Evolutionary conservation across 1,140 invertebrate genomes (phyloP), one percentile per base, ranked within the genome.

Genomic region (Pseudomyrmex pallidus): DNA sequence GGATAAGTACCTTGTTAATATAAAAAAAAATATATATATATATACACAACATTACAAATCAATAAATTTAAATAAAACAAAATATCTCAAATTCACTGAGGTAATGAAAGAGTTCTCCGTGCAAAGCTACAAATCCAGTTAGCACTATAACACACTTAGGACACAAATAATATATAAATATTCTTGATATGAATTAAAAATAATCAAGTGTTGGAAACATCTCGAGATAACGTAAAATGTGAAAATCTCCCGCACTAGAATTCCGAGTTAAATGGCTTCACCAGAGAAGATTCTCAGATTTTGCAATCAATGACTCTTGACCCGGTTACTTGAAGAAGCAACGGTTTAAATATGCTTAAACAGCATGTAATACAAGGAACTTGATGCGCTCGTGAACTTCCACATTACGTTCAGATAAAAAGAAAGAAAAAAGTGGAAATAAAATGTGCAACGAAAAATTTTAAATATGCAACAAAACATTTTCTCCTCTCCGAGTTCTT

Each of bases 221-320:
- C 52, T 46, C 2, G 61, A 62, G 62, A 46, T 74, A 35, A 62
- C 35, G 1, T 56, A 44, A 74, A 63, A 57, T 35, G 17, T 52
- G 9, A 46, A 82, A 63, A 48, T 46, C 13, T 82, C 20, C 2
- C 8, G n/a, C 20, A 48, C 48, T n/a, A 20, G 9, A 46, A 63
- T 63, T 77, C n/a, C 48, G 59, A 66, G 17, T 64, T 77, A 83
- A 83, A 68, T 20, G 12, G 44, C 22, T 44, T 67, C 52, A 22
- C 2, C n/a, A 25, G 17, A 63, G 25, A 67, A 22, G 62, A 70
- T 63, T 66, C 54, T 62, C 52, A 76, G 22, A 63, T 87, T 85
- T 82, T 88, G 80, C 84, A 85, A 85, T 84, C 86, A 70, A 90
- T 85, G 86, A 87, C 88, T 73, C 88, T 89, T 89, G 88, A 90